Base-by-base conservation (phyloP, 2,113 vertebrate species). In the Caloenas nicobarica region DNA sequence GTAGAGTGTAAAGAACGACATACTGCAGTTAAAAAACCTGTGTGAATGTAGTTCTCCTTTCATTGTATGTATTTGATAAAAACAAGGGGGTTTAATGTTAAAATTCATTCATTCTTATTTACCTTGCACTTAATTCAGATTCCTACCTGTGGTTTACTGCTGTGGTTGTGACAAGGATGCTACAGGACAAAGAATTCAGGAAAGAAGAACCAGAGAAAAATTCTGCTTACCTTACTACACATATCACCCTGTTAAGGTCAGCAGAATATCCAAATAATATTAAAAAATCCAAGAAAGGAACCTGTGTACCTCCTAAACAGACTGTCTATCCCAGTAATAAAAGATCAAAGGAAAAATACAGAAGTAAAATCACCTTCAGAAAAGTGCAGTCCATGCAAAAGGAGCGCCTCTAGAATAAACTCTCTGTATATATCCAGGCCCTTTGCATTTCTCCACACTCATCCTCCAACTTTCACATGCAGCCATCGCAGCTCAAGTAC, bases 51-150 rank as follows among this genome's bases (percentile, higher is more conserved):
- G 12, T 19, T 65, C 11, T 91, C 40, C 40, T 73, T 77, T 88
- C 38, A 42, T 60, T 42, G 22, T 6, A 50, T 1, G 6, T 16
- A 16, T 53, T 89, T 83, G 40, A 64, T 21, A 62, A 86, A 53
- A 71, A 3, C 36, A 50, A 64, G 1, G 13, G 1, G 0, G 0
- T 62, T 60, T 56, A 33, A 58, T n/a, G 19, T 51, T 81, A 88
- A 80, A 93, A 91, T 64, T 64, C 58, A 44, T 25, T 90, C 17
- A 58, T 56, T 64, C 64, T 66, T 88, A 78, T 13, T 89, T 79
- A 76, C 40, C 54, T 42, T 68, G 18, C 29, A 62, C 29, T 78
- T 86, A 70, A 88, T 51, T 81, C 73, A 68, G 57, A 50, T n/a
- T 85, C 62, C 10, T 70, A 66, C 42, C 62, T 85, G 50, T 57